Conservation (phyloP, 2,888 invertebrate species). For the Sarcophaga carnaria region DNA sequence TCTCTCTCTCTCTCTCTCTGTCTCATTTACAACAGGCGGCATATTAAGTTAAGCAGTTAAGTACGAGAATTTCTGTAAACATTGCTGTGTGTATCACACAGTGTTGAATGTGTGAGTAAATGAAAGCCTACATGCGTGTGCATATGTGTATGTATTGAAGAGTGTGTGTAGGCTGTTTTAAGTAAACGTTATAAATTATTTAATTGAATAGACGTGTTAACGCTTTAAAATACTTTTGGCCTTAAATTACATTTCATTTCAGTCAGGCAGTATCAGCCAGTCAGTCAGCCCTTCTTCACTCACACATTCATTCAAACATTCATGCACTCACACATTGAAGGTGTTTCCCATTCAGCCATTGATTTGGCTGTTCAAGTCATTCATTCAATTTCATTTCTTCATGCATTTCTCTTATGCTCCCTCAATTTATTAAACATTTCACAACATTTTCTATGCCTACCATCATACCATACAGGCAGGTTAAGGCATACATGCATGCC, state of each 20-base stretch:
- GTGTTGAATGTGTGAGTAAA: too few relatives aligned
- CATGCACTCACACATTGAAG: background rate
- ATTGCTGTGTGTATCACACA: too few relatives aligned
- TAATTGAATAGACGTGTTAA: conserved; percentile 67
- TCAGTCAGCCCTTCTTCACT: background rate
- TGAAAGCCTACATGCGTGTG: background rate
- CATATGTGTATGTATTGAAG: background rate
- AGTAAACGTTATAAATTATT: conserved; percentile 56
- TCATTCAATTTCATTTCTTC: background rate
- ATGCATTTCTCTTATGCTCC: too few relatives aligned
- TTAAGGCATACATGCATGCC: too few relatives aligned
- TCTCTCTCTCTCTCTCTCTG: background rate
- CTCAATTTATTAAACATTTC: too few relatives aligned
- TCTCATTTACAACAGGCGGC: background rate
- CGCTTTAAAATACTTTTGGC: conserved; percentile 42
- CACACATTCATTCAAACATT: background rate
- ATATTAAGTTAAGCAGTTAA: background rate
- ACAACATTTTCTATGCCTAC: too few relatives aligned
- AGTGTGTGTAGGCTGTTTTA: background rate
- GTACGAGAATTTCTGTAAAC: too few relatives aligned
- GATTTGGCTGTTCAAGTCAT: background rate
- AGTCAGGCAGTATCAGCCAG: background rate
- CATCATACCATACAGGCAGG: too few relatives aligned
- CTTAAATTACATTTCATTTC: conserved; percentile 6
- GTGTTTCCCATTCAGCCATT: background rate